Conservation (phyloP, 2,797 vertebrate genomes). For the Lacerta viridis region DNA sequence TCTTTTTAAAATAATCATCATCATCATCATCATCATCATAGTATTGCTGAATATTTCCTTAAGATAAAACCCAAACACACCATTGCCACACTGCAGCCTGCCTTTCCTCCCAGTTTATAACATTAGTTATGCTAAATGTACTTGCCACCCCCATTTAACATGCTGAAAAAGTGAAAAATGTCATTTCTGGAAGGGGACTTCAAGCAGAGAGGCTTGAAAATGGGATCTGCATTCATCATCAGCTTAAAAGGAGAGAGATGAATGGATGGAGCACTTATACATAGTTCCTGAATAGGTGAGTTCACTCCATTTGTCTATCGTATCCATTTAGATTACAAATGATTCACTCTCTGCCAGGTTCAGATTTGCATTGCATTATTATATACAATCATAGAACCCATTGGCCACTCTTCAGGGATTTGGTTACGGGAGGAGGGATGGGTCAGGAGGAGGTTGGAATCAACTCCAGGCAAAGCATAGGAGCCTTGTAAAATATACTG, state of each 20-base stretch:
- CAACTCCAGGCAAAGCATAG: constrained; percentile 17
- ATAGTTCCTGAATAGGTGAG: constrained; percentile 23
- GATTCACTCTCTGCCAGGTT: constrained; percentile 49
- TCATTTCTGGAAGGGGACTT: constrained; percentile 44
- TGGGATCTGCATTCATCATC: constrained; percentile 43
- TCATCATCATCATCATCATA: not conserved
- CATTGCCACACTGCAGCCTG: not conserved
- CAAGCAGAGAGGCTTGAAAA: constrained; percentile 46
- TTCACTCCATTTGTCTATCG: constrained; percentile 50
- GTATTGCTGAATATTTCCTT: not conserved
- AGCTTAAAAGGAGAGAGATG: constrained; percentile 30
- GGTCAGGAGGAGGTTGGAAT: not conserved
- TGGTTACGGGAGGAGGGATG: not conserved
- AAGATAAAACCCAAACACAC: constrained; percentile 39
- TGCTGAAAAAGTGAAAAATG: constrained; percentile 52
- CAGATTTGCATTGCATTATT: constrained; percentile 46
- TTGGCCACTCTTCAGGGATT: constrained; percentile 32
- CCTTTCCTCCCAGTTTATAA: constrained; percentile 42
- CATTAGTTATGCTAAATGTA: constrained; percentile 40
- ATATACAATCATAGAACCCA: constrained; percentile 50
- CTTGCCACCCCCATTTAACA: constrained; percentile 41
- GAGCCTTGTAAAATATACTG: constrained; percentile 1
- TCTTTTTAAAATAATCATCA: not conserved
- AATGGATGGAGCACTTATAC: constrained; percentile 41
- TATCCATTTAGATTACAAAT: constrained; percentile 43